phyloP scores from a whole-genome alignment of 2,113 vertebrate genomes.

The Sorex fumeus region DNA sequence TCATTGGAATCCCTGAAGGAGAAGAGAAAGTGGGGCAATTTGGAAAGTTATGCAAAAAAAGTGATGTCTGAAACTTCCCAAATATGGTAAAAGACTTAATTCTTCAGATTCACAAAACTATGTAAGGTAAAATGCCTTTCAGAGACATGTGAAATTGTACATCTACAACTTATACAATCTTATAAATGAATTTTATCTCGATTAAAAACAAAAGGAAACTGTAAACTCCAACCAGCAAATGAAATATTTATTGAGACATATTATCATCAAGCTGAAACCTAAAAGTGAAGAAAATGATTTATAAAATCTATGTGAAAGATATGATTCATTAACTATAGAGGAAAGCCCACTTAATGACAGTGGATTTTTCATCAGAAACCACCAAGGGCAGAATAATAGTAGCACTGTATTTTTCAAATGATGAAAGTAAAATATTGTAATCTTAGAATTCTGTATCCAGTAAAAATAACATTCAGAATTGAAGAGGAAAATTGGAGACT shows the following conservation, averaged over 20 bases:
- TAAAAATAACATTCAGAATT: background rate
- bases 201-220: background rate
- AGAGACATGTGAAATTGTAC: no score
- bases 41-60: background rate
- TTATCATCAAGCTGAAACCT: background rate
- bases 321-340: background rate
- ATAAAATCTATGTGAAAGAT: background rate
- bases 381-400: background rate
- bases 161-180: no score
- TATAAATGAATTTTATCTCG: no score
- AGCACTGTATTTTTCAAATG: background rate
- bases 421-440: background rate
- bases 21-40: background rate
- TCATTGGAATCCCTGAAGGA: background rate
- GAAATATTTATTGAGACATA: background rate
- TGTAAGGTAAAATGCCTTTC: background rate
- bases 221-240: background rate
- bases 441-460: background rate
- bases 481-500: background rate
- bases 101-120: background rate
- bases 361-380: background rate
- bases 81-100: background rate
- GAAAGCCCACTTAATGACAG: background rate
- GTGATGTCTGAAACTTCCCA: background rate
- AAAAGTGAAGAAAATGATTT: background rate